Conservation (phyloP, 2,888 invertebrate species). For the Fissipunctia ypsillon region DNA sequence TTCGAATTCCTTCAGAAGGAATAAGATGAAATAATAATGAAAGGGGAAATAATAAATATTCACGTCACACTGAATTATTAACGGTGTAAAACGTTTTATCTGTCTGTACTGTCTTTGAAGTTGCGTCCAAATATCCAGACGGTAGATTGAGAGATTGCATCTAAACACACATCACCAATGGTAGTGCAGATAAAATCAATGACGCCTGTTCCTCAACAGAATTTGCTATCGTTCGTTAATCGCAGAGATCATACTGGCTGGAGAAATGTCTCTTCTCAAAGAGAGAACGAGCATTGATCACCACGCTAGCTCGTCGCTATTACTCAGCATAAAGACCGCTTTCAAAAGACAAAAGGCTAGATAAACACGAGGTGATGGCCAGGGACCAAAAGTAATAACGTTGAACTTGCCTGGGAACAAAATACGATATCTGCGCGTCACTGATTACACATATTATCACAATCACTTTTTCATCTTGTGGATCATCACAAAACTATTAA, state of each 20-base stretch:
- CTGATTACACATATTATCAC: no score
- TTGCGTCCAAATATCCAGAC: slow-evolving; percentile 39
- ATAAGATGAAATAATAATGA: slow-evolving; percentile 25
- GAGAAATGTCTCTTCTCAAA: not conserved
- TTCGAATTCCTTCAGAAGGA: slow-evolving; percentile 22
- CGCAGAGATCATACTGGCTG: not conserved
- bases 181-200: slow-evolving; percentile 28
- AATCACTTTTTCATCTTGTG: no score
- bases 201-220: not conserved
- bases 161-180: slow-evolving; percentile 16
- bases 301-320: slow-evolving; percentile 3
- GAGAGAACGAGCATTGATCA: not conserved
- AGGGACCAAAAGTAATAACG: no score
- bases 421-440: no score
- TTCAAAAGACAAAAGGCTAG: slow-evolving; percentile 14
- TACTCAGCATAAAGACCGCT: slow-evolving; percentile 27
- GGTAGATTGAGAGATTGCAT: slow-evolving; percentile 35
- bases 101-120: slow-evolving; percentile 45
- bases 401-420: no score
- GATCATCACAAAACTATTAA: no score
- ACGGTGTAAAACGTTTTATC: slow-evolving; percentile 27
- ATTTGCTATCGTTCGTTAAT: not conserved
- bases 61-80: slow-evolving; percentile 45
- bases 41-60: slow-evolving; percentile 44
- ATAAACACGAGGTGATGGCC: not conserved